phyloP scores from a whole-genome alignment of 2,113 vertebrate species.

The Percina caprodes region DNA sequence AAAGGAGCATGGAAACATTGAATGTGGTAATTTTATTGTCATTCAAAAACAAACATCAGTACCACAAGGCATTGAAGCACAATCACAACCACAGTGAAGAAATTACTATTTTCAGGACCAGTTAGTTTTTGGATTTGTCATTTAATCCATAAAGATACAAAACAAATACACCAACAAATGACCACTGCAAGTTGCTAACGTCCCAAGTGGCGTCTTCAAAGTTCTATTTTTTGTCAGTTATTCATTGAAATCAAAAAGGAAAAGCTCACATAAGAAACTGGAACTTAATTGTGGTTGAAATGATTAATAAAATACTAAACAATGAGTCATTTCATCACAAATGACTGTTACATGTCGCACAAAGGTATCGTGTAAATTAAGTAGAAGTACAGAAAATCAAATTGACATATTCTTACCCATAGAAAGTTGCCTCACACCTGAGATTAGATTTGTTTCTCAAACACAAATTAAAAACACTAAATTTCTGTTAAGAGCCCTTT shows the following conservation, averaged over 20 bases:
- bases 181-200: not conserved
- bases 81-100: not conserved
- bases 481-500: slow-evolving; percentile 10
- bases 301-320: not conserved
- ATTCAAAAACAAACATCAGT: slow-evolving; percentile 23
- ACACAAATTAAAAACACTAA: not conserved
- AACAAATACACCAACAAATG: not conserved
- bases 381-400: slow-evolving; percentile 4
- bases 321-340: not conserved
- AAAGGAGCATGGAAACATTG: not conserved
- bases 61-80: not conserved
- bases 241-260: not conserved
- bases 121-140: not conserved
- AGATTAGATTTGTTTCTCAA: slow-evolving; percentile 23
- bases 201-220: not conserved
- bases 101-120: not conserved
- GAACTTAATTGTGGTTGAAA: not conserved
- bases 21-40: slow-evolving; percentile 21
- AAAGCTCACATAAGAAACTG: slow-evolving; percentile 8
- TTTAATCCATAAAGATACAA: not conserved
- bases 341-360: not conserved
- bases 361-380: not conserved
- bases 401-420: not conserved
- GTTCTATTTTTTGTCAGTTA: not conserved
- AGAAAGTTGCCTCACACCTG: slow-evolving; percentile 22